These are phyloP conservation scores for Sisyra terminalis DNA, from an alignment of 2,888 invertebrate genomes.

Conservation along the genomic window DNA sequence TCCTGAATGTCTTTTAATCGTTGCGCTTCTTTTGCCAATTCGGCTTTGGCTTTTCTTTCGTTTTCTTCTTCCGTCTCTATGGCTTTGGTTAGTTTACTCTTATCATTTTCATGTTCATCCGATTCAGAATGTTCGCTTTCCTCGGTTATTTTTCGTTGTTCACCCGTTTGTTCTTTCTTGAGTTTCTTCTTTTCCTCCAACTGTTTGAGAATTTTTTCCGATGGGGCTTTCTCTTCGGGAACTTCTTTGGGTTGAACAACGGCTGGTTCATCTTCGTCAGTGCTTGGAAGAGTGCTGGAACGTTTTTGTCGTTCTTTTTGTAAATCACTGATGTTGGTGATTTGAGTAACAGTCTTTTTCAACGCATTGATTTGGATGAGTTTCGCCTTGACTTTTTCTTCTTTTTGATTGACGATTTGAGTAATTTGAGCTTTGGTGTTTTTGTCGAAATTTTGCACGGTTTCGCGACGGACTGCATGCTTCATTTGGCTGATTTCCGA, in stretches of 20 bases:
- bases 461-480: too few relatives aligned
- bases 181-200: slow-evolving; percentile 10
- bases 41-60: slow-evolving; percentile 10
- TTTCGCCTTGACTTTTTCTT: too few relatives aligned
- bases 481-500: too few relatives aligned
- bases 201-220: slow-evolving; percentile 10
- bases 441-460: too few relatives aligned
- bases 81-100: slow-evolving; percentile 11
- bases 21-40: slow-evolving; percentile 10
- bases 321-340: too few relatives aligned
- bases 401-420: too few relatives aligned
- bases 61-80: slow-evolving; percentile 11
- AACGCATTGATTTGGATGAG: too few relatives aligned
- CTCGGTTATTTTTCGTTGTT: slow-evolving; percentile 10
- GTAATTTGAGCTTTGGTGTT: too few relatives aligned
- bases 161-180: slow-evolving; percentile 10
- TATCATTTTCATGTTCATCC: slow-evolving; percentile 11
- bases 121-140: slow-evolving; percentile 10
- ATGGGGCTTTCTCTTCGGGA: background rate
- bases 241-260: background rate
- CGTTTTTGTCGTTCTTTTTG: too few relatives aligned
- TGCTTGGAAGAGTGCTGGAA: background rate
- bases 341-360: too few relatives aligned
- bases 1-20: slow-evolving; percentile 8
- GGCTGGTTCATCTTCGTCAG: background rate